A percentile compares a stretch with the other conserved stretches of the same genome.
Conservation (phyloP, 2,797 vertebrate species). For the Brachyrhaphis roseni region DNA sequence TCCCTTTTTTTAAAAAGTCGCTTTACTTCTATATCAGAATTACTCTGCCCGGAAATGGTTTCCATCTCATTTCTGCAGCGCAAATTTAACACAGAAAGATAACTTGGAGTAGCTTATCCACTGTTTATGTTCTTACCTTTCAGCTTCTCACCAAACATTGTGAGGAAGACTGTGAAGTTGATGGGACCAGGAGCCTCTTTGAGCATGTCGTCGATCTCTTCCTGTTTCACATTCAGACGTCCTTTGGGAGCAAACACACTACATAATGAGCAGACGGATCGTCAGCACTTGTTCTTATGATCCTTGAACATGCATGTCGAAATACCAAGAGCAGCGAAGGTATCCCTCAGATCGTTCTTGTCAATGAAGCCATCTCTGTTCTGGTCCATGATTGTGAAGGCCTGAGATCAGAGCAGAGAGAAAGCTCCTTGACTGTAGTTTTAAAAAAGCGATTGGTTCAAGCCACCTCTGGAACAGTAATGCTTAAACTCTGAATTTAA, state of each 20-base stretch:
- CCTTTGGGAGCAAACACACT: constrained; percentile 72
- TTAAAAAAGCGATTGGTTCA: background rate
- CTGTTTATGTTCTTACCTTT: constrained; percentile 80
- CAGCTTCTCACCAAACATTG: constrained; percentile 98
- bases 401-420: constrained; percentile 73
- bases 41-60: background rate
- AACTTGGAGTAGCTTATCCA: background rate
- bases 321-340: constrained; percentile 93
- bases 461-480: constrained; percentile 7
- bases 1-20: background rate
- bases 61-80: background rate
- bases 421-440: background rate
- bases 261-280: background rate
- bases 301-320: background rate
- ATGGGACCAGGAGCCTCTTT: constrained; percentile 94
- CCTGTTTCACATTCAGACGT: constrained; percentile 94
- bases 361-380: constrained; percentile 98
- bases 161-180: constrained; percentile 97
- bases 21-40: background rate
- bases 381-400: constrained; percentile 99
- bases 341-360: constrained; percentile 95
- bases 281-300: background rate
- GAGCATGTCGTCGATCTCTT: constrained; percentile 96
- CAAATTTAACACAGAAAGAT: background rate
- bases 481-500: background rate